Conservation (phyloP, 1,140 invertebrate species). For the Hermatobates lingyangjiaoensis region DNA sequence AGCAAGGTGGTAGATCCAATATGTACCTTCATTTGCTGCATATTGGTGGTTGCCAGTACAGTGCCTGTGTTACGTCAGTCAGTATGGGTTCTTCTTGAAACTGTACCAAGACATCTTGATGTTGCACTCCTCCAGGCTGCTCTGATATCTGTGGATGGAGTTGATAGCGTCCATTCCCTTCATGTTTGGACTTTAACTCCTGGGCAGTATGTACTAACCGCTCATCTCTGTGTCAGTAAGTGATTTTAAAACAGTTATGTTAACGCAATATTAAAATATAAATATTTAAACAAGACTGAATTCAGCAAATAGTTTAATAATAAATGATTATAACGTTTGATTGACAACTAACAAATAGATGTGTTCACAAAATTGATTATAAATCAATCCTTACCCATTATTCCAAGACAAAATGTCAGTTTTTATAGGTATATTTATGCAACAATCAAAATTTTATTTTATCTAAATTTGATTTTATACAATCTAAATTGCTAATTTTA, state of each 20-base stretch:
- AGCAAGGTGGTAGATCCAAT: conserved; percentile 69
- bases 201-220: conserved; percentile 45
- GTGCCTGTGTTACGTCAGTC: conserved; percentile 54
- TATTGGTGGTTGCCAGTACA: conserved; percentile 65
- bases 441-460: no score
- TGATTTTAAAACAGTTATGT: conserved; percentile 1
- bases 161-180: conserved; percentile 56
- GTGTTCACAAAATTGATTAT: no score
- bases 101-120: conserved; percentile 39
- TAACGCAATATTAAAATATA: no score
- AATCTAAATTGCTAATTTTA: no score
- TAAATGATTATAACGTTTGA: no score
- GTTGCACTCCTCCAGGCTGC: conserved; percentile 29
- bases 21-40: conserved; percentile 73
- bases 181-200: conserved; percentile 64
- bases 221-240: conserved; percentile 55
- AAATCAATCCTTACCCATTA: no score
- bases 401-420: no score
- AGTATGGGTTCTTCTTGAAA: conserved; percentile 57
- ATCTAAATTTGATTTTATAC: no score
- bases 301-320: no score
- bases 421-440: no score
- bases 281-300: no score
- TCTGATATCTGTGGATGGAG: conserved; percentile 38
- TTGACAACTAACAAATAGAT: no score